These are phyloP conservation scores for Ennomos erosarius DNA, from an alignment of 2,888 invertebrate genomes.

Conservation along the genomic window DNA sequence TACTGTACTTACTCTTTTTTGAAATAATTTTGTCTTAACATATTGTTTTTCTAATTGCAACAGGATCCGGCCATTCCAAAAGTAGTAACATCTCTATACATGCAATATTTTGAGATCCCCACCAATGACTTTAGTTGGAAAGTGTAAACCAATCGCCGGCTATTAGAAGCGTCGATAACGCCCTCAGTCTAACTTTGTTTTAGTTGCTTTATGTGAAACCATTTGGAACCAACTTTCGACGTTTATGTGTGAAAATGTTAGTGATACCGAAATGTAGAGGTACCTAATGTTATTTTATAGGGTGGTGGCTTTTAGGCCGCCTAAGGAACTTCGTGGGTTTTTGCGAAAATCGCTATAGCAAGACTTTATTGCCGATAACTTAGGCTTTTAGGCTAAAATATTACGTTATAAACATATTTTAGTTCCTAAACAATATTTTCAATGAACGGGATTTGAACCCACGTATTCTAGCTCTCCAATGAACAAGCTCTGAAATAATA, in stretches of 20 bases:
- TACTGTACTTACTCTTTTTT: too few relatives aligned
- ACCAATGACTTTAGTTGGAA: constrained; percentile 68
- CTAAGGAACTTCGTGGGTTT: constrained; percentile 11
- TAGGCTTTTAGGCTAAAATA: too few relatives aligned
- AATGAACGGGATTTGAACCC: too few relatives aligned
- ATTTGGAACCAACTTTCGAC: constrained; percentile 42
- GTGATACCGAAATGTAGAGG: constrained; percentile 30
- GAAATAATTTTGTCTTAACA: too few relatives aligned
- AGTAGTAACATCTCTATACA: constrained; percentile 12
- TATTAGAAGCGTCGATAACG: constrained; percentile 68
- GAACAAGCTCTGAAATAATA: too few relatives aligned
- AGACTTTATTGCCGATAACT: background rate
- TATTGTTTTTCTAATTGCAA: too few relatives aligned
- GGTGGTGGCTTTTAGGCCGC: constrained; percentile 10
- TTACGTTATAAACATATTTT: too few relatives aligned
- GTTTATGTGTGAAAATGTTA: constrained; percentile 42
- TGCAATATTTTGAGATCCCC: constrained; percentile 59
- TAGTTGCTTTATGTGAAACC: constrained; percentile 53
- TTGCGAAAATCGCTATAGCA: background rate
- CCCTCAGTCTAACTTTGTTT: constrained; percentile 49
- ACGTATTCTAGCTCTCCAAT: too few relatives aligned
- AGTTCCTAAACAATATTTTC: too few relatives aligned
- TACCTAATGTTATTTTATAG: constrained; percentile 25
- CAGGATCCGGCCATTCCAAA: background rate
- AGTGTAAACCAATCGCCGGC: constrained; percentile 65